Conservation (phyloP, 2,113 vertebrate genomes). For the Sinocyclocheilus rhinocerous region DNA sequence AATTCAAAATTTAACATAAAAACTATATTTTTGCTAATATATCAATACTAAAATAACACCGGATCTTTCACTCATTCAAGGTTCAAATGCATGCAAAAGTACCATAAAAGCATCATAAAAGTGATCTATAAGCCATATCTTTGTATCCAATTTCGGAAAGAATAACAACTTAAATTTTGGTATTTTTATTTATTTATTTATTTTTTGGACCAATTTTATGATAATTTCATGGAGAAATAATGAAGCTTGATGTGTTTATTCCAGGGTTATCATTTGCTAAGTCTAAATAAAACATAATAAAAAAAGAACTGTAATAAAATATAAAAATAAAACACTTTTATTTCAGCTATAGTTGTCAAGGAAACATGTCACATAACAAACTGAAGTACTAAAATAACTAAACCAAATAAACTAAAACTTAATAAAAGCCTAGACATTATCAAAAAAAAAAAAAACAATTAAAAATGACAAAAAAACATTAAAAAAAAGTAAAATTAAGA, state of each 20-base stretch:
- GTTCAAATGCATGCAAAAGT: neutral
- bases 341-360: too few species aligned
- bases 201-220: neutral
- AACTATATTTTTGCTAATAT: too few species aligned
- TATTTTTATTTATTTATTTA: neutral
- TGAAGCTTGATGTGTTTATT: neutral
- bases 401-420: too few species aligned
- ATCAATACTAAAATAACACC: too few species aligned
- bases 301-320: neutral
- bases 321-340: too few species aligned
- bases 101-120: neutral
- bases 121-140: neutral
- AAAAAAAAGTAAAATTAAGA: neutral
- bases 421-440: too few species aligned
- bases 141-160: neutral
- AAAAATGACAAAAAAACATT: too few species aligned
- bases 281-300: neutral
- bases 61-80: neutral
- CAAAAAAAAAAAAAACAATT: too few species aligned
- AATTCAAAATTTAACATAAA: too few species aligned
- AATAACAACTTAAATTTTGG: neutral
- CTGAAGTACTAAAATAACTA: too few species aligned
- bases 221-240: neutral
- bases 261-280: neutral
- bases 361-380: too few species aligned